These are phyloP conservation scores for Lomographa bimaculata DNA, from an alignment of 2,888 invertebrate species.

Conservation along the genomic window DNA sequence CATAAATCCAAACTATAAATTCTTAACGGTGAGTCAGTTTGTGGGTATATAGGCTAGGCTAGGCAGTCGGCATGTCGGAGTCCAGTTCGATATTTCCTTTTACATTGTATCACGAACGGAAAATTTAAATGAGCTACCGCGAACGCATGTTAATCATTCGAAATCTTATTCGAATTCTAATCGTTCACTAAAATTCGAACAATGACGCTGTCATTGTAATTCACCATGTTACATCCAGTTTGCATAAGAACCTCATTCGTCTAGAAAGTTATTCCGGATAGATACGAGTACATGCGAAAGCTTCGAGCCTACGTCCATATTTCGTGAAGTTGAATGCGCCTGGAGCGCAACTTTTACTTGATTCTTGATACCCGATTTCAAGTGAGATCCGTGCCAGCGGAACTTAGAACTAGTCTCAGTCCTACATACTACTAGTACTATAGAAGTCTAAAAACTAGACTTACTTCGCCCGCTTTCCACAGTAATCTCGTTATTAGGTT, in stretches of 20 bases:
- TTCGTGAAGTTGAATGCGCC: constrained; percentile 67
- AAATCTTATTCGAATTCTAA: constrained; percentile 63
- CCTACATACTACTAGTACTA: constrained; percentile 63
- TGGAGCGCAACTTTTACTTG: constrained; percentile 73
- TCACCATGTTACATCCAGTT: constrained; percentile 73
- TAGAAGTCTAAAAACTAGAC: constrained; percentile 74
- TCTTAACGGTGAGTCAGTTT: constrained; percentile 2
- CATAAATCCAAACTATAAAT: neutral
- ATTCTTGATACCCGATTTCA: constrained; percentile 60
- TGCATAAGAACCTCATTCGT: constrained; percentile 72
- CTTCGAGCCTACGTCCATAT: constrained; percentile 72
- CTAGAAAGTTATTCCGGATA: constrained; percentile 76
- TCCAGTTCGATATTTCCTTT: constrained; percentile 30
- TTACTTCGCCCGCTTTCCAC: constrained; percentile 71
- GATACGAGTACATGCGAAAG: constrained; percentile 68
- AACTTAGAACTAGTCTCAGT: constrained; percentile 63
- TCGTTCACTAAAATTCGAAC: constrained; percentile 36
- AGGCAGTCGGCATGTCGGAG: constrained; percentile 10
- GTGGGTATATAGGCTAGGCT: constrained; percentile 21
- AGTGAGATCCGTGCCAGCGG: constrained; percentile 59
- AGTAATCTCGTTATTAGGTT: constrained; percentile 75
- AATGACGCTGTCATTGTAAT: constrained; percentile 71
- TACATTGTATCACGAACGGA: constrained; percentile 34
- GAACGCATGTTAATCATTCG: constrained; percentile 39
- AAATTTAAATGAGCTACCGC: constrained; percentile 36